phyloP scores from a whole-genome alignment of 2,113 vertebrate species.

The Ammodytes dubius region DNA sequence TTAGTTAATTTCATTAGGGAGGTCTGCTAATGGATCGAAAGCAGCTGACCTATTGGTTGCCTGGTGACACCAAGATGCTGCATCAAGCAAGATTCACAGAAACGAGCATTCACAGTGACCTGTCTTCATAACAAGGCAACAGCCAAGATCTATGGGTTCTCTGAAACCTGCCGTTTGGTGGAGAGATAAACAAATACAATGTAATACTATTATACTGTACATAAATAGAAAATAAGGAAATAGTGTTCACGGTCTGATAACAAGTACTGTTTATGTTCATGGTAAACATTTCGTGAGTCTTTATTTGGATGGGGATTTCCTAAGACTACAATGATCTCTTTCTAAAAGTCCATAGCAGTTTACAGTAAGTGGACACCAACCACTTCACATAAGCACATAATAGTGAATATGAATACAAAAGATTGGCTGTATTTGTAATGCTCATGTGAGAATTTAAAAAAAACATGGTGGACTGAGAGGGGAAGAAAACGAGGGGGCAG shows the following conservation, averaged over 20 bases:
- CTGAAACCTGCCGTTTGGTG: neutral
- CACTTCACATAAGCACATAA: neutral
- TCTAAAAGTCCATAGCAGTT: neutral
- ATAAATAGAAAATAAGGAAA: neutral
- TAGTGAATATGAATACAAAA: neutral
- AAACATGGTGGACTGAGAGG: neutral
- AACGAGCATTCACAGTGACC: constrained; percentile 1
- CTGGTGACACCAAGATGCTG: constrained; percentile 17
- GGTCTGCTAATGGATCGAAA: constrained; percentile 22
- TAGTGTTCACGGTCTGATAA: neutral
- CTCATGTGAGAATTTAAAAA: neutral
- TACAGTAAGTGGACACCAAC: neutral
- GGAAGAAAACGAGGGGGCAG: neutral
- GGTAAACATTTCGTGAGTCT: neutral
- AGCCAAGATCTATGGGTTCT: neutral
- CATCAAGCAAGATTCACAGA: neutral
- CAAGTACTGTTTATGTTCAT: neutral
- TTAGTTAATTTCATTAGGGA: constrained; percentile 1
- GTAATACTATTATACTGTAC: neutral
- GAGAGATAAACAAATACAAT: neutral
- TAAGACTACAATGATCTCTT: neutral
- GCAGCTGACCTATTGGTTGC: constrained; percentile 29
- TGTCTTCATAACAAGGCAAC: neutral
- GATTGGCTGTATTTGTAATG: neutral
- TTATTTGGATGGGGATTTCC: neutral